Percentiles rank a stretch among this genome's conserved stretches.
Evolutionary conservation across 2,888 invertebrate genomes (phyloP).

Genomic region (Drosophila flavopinicola): DNA sequence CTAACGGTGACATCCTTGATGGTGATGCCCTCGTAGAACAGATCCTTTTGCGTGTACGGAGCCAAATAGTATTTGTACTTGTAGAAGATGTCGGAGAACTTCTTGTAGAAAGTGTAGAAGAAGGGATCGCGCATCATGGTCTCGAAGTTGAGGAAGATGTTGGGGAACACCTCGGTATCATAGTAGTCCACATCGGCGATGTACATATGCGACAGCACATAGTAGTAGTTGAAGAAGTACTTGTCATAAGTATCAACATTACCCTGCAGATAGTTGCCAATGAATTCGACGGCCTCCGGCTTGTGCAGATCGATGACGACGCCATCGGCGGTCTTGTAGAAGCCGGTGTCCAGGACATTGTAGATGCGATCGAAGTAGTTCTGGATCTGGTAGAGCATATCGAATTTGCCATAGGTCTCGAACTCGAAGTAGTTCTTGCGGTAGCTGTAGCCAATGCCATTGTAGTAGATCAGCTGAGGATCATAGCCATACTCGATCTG

Average conservation of each 20-base stretch:
- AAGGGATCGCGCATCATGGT: conserved; percentile 90
- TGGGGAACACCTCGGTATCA: conserved; percentile 82
- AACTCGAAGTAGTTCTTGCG: conserved; percentile 85
- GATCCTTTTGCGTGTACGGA: conserved; percentile 87
- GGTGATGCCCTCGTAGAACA: conserved; percentile 87
- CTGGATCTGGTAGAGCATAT: conserved; percentile 68
- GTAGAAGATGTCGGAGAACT: conserved; percentile 86
- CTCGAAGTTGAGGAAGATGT: conserved; percentile 87
- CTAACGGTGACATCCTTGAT: conserved; percentile 87
- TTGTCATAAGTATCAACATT: conserved; percentile 83
- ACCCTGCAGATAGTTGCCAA: conserved; percentile 88
- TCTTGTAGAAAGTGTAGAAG: conserved; percentile 89
- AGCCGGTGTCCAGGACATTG: conserved; percentile 85
- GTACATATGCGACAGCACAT: conserved; percentile 75
- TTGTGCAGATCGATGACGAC: conserved; percentile 86
- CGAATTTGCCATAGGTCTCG: conserved; percentile 74
- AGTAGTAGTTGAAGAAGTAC: conserved; percentile 79
- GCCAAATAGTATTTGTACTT: conserved; percentile 87
- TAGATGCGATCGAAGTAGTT: conserved; percentile 85
- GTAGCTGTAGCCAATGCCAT: conserved; percentile 87
- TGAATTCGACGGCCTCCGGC: conserved; percentile 87
- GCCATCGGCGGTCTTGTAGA: conserved; percentile 85
- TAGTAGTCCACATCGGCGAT: conserved; percentile 69
- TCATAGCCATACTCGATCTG: conserved; percentile 86
- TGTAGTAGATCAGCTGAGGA: conserved; percentile 87